Percentiles rank a stretch among this genome's conserved stretches.
These are phyloP conservation scores for Beroe forskalii DNA, from an alignment of 37 sponge, comb jelly and placozoan genomes.

Conservation along the genomic window DNA sequence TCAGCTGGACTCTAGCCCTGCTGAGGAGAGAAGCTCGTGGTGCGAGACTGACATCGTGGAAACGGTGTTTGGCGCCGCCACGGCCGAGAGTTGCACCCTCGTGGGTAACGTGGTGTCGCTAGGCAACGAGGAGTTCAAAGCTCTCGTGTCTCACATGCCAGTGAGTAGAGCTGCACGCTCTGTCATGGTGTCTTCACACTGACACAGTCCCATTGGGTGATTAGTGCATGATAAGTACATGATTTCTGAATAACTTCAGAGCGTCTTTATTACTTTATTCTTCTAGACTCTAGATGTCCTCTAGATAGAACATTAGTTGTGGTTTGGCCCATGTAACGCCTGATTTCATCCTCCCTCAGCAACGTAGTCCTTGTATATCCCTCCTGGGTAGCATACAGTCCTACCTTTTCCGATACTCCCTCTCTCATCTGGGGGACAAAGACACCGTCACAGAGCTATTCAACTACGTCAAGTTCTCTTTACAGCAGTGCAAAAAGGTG, in stretches of 20 bases:
- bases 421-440: background rate
- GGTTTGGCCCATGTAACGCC: too few relatives aligned
- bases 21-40: slow-evolving; percentile 2
- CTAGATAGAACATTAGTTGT: too few relatives aligned
- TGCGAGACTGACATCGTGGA: background rate
- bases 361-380: background rate
- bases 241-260: too few relatives aligned
- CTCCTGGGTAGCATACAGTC: slow-evolving; percentile 49
- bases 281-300: too few relatives aligned
- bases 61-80: background rate
- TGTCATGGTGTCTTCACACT: too few relatives aligned
- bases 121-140: background rate
- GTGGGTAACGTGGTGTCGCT: background rate
- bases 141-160: slow-evolving; percentile 36
- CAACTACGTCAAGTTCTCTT: slow-evolving; percentile 10
- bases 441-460: slow-evolving; percentile 8
- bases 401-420: slow-evolving; percentile 29
- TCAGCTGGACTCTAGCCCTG: background rate
- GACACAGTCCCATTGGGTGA: too few relatives aligned
- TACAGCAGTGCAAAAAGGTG: slow-evolving; percentile 18
- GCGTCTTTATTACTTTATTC: too few relatives aligned
- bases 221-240: too few relatives aligned
- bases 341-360: background rate
- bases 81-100: slow-evolving; percentile 15
- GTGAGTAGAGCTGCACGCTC: too few relatives aligned